phyloP scores from a whole-genome alignment of 2,797 vertebrate genomes.

The Arrhamphus sclerolepis region DNA sequence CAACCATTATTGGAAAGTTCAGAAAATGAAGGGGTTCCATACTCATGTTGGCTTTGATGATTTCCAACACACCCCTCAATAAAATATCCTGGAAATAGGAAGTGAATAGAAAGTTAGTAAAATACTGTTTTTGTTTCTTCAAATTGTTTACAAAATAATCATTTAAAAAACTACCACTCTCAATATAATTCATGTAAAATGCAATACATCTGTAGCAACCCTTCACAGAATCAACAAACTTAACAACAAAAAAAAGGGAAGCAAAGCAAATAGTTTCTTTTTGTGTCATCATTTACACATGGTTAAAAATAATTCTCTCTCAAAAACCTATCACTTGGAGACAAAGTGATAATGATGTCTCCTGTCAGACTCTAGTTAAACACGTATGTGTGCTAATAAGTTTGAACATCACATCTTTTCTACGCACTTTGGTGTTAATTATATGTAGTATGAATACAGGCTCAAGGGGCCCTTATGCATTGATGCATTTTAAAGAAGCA shows the following conservation, averaged over 20 bases:
- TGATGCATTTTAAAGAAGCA: conserved; percentile 35
- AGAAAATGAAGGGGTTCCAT: conserved; percentile 89
- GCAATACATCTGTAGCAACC: too few species aligned
- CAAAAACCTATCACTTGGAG: conserved; percentile 22
- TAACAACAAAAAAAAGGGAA: neutral
- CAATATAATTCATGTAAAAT: too few species aligned
- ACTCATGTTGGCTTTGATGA: conserved; percentile 85
- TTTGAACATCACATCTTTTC: conserved; percentile 41
- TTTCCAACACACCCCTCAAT: conserved; percentile 89
- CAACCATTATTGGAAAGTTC: conserved; percentile 85
- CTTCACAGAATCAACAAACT: too few species aligned
- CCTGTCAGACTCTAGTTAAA: conserved; percentile 45
- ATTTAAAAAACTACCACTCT: neutral
- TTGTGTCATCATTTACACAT: conserved; percentile 1
- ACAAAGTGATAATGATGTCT: conserved; percentile 42
- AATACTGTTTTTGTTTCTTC: too few species aligned
- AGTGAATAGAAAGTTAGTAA: neutral
- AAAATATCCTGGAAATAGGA: conserved; percentile 85
- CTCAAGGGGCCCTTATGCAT: conserved; percentile 27
- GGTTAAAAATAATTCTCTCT: conserved; percentile 52
- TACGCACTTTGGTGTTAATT: conserved; percentile 50
- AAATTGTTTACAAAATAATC: neutral
- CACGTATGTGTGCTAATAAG: conserved; percentile 37
- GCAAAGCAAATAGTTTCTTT: neutral
- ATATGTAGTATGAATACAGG: conserved; percentile 17